These are phyloP conservation scores for Atta cephalotes DNA, from an alignment of 1,140 invertebrate genomes.

Conservation along the genomic window DNA sequence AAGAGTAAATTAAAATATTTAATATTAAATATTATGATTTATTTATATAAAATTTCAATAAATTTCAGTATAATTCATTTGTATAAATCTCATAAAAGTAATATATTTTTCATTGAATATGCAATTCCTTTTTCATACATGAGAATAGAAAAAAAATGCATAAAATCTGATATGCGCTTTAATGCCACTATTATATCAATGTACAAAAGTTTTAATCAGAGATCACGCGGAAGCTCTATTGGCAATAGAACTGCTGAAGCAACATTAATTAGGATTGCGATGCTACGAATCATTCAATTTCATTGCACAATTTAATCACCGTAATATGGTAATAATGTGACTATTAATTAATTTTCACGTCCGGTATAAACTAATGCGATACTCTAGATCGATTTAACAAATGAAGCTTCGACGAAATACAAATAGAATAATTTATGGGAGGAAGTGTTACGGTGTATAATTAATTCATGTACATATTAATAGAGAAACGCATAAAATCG, in stretches of 20 bases:
- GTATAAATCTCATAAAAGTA: neutral
- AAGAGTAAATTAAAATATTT: neutral
- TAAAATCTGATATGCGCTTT: neutral
- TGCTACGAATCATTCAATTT: conserved; percentile 48
- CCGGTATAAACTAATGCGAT: conserved; percentile 47
- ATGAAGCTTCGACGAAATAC: conserved; percentile 43
- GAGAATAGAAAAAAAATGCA: neutral
- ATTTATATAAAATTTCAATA: neutral
- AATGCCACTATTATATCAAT: neutral
- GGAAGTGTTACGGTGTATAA: conserved; percentile 19
- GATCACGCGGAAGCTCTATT: neutral
- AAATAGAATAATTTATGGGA: conserved; percentile 50
- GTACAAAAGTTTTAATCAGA: conserved; percentile 19
- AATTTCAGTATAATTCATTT: neutral
- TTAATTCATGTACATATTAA: conserved; percentile 36
- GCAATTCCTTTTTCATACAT: neutral
- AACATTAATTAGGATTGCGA: conserved; percentile 43
- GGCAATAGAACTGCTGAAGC: conserved; percentile 3
- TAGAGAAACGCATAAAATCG: conserved; percentile 25
- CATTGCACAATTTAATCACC: conserved; percentile 51
- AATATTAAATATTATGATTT: conserved; percentile 24
- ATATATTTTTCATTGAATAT: neutral
- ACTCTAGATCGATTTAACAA: conserved; percentile 47
- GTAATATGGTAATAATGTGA: conserved; percentile 57
- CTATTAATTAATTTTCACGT: conserved; percentile 55